These are phyloP conservation scores for Polietes domitor DNA, from an alignment of 2,888 invertebrate genomes.

Conservation along the genomic window DNA sequence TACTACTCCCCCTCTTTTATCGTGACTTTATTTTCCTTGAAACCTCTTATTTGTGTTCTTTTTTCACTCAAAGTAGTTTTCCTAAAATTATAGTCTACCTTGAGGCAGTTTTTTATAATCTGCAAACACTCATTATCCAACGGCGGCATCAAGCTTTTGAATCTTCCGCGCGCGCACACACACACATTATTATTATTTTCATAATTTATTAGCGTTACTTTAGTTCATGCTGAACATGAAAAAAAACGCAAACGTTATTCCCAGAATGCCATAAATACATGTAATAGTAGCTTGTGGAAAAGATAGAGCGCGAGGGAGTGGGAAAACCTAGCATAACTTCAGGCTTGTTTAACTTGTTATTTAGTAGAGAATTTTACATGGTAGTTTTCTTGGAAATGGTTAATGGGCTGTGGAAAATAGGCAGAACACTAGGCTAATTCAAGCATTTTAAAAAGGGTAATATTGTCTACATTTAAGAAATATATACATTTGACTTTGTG, in stretches of 20 bases:
- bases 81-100: not conserved
- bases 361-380: not conserved
- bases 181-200: not conserved
- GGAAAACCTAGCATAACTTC: not conserved
- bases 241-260: not conserved
- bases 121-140: not conserved
- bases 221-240: not conserved
- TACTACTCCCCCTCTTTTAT: no score
- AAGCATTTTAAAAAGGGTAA: no score
- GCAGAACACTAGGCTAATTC: no score
- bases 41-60: not conserved
- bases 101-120: not conserved
- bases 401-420: no score
- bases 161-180: not conserved
- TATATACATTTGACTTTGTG: no score
- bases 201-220: constrained; percentile 1
- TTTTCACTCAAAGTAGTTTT: not conserved
- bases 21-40: no score
- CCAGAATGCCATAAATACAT: not conserved
- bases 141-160: not conserved
- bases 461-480: no score
- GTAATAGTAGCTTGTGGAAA: no score
- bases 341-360: not conserved
- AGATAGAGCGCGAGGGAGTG: not conserved
- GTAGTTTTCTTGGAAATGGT: not conserved